Evolutionary conservation across 2,113 vertebrate species (phyloP), one percentile per base, ranked within the genome.

Genomic region (Mystacornis crossleyi): DNA sequence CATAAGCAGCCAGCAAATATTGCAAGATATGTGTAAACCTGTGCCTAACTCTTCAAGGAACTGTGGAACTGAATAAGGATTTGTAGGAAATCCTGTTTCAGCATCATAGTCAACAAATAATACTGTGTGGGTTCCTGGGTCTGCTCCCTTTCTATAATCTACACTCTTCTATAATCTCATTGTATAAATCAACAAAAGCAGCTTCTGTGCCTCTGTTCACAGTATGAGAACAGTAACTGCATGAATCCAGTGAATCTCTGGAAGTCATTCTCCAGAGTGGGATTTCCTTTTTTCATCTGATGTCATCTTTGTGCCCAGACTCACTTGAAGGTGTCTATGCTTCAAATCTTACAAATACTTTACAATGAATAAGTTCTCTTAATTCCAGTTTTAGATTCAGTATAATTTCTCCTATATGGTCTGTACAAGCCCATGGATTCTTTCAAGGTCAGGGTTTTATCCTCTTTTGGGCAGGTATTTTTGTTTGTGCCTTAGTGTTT

Each of bases 151-250:
- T 69, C 79, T 53, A 7, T 29, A 67, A 75, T 19, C 61, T 55
- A 19, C 20, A 26, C 25, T 79, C 29, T 47, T 82, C 66, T 47
- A 18, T 34, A 80, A 57, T 69, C n/a, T 64, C 43, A 66, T 84
- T 67, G 51, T 71, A 24, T 50, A 55, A 74, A 8, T 58, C 75
- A 88, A 73, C 54, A 94, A 95, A 93, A 93, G 58, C 69, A 81
- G 38, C 14, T 79, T 54, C 77, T 79, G 11, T 51, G 38, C 9
- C 51, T 34, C 29, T 61, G 62, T 38, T 93, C 15, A 2, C 80
- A 94, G 36, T 23, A 26, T n/a, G 55, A 42, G 20, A 81, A 78
- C 50, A 54, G 45, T 26, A 89, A 54, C 38, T 62, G 54, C 51
- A n/a, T 3, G 6, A 78, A 84, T 34, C 51, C 51, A 74, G 26